Evolutionary conservation across 1,140 invertebrate genomes (phyloP).

Genomic region (Drosophila willistoni): DNA sequence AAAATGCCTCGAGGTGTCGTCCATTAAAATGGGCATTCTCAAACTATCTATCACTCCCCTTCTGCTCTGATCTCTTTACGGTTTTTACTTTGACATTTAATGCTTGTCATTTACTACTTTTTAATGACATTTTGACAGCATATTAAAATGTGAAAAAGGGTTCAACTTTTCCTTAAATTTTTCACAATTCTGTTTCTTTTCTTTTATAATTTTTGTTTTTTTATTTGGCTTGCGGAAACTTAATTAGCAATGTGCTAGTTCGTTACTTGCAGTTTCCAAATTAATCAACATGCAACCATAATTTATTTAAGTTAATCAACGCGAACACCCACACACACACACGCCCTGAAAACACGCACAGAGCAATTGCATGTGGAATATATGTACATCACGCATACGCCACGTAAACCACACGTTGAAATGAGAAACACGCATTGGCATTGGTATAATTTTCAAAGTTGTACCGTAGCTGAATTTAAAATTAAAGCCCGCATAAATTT

Average conservation of each 20-base stretch:
- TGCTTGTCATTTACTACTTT: conserved; percentile 26
- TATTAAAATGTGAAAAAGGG: conserved; percentile 65
- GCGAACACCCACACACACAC: conserved; percentile 23
- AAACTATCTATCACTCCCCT: background rate
- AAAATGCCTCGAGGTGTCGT: background rate
- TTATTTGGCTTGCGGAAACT: conserved; percentile 27
- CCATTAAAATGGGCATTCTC: background rate
- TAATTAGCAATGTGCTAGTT: conserved; percentile 39
- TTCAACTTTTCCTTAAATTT: conserved; percentile 22
- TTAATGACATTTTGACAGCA: conserved; percentile 64
- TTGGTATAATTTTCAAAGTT: conserved; percentile 34
- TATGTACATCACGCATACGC: conserved; percentile 61
- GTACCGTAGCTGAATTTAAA: background rate
- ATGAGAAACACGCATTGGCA: conserved; percentile 33
- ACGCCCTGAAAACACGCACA: background rate
- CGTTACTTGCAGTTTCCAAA: conserved; percentile 44
- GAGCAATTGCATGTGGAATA: conserved; percentile 29
- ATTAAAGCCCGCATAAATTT: conserved; percentile 10
- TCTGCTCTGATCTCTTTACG: too few relatives aligned
- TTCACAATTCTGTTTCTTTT: background rate
- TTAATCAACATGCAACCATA: conserved; percentile 62
- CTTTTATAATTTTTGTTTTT: conserved; percentile 3
- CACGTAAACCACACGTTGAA: conserved; percentile 24
- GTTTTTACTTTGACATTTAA: conserved; percentile 12
- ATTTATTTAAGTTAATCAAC: conserved; percentile 76